Evolutionary conservation across 2,113 vertebrate genomes (phyloP).

Genomic region (Myotis yumanensis): DNA sequence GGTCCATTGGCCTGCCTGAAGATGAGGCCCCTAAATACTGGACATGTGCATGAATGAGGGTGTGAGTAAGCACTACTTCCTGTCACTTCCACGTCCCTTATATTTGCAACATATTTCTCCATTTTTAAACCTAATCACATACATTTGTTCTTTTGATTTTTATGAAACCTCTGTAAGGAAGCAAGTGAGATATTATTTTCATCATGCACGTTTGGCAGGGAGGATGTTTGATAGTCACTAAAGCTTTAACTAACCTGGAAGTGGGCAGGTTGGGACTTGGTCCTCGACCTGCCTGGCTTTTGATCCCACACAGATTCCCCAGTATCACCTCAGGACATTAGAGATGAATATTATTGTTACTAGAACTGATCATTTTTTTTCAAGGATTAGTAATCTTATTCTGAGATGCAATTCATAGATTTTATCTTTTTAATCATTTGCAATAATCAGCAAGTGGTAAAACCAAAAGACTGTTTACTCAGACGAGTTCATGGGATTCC

Average conservation of each 20-base stretch:
- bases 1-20: neutral
- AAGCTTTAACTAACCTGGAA: neutral
- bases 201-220: neutral
- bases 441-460: neutral
- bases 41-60: neutral
- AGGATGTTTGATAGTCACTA: neutral
- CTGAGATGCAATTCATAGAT: neutral
- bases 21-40: neutral
- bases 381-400: neutral
- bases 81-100: neutral
- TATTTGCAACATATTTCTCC: neutral
- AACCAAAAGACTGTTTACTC: neutral
- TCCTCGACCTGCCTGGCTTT: neutral
- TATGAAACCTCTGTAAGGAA: neutral
- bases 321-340: neutral
- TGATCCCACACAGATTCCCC: neutral
- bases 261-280: neutral
- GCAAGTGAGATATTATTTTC: neutral
- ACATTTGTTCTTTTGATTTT: neutral
- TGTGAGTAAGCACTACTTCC: fast-evolving
- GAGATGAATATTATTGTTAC: neutral
- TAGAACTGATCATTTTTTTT: neutral
- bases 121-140: neutral
- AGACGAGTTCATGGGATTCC: neutral
- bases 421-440: neutral